These are phyloP conservation scores for Stomatorhinus ivindoensis DNA, from an alignment of 2,113 vertebrate genomes.

Conservation along the genomic window DNA sequence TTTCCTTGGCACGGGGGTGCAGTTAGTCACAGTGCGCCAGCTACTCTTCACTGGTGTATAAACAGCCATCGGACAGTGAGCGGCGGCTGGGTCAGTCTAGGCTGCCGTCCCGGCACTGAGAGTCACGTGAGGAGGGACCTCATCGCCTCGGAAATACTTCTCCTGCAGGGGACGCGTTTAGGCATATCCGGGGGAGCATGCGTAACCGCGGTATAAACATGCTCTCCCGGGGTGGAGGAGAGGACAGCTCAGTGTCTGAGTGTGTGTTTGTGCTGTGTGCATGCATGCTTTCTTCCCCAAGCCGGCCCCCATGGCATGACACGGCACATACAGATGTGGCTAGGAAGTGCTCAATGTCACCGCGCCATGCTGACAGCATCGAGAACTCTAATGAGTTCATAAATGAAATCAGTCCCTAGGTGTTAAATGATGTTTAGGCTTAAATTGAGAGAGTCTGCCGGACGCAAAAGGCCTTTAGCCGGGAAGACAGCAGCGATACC, in stretches of 20 bases:
- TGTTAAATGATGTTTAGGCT: not conserved
- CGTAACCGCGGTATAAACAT: not conserved
- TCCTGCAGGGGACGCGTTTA: not conserved
- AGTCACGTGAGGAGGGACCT: not conserved
- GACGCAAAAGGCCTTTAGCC: not conserved
- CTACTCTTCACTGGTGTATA: not conserved
- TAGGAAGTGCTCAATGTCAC: conserved; percentile 7
- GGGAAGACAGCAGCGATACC: not conserved
- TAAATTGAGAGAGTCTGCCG: not conserved
- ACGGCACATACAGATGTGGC: not conserved
- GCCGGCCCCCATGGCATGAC: not conserved
- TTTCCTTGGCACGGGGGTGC: not conserved
- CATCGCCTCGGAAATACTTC: not conserved
- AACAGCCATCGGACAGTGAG: not conserved
- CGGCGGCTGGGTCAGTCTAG: not conserved
- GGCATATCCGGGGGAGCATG: not conserved
- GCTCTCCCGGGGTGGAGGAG: not conserved
- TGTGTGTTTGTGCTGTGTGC: not conserved
- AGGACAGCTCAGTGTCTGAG: not conserved
- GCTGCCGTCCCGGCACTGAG: not conserved
- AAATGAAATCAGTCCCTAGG: not conserved
- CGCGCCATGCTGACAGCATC: not conserved
- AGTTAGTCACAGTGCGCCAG: not conserved
- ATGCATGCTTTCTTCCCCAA: not conserved
- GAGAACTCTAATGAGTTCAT: not conserved